Evolutionary conservation across 2,888 invertebrate genomes (phyloP).

Genomic region (Campaea margaritaria): DNA sequence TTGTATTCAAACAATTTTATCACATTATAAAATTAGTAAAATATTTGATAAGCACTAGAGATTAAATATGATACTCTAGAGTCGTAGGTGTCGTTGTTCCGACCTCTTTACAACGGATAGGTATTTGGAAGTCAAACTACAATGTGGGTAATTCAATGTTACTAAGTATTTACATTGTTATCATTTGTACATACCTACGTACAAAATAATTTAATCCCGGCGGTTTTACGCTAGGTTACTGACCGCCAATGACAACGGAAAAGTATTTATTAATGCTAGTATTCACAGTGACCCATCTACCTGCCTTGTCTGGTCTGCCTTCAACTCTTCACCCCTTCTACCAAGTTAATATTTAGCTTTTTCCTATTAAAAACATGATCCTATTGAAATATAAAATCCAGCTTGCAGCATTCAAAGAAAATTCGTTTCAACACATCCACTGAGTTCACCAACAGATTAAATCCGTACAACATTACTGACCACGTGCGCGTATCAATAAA

Average conservation of each 20-base stretch:
- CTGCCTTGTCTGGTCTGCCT: no score
- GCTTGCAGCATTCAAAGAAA: conserved; percentile 2
- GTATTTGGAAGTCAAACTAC: conserved; percentile 2
- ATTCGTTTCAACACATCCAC: conserved; percentile 8
- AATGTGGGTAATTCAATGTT: no score
- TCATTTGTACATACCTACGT: neutral
- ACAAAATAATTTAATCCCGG: neutral
- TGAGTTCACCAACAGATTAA: conserved; percentile 30
- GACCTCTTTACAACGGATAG: conserved; percentile 25
- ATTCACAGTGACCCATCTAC: no score
- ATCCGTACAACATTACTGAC: conserved; percentile 30
- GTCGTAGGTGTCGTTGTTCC: conserved; percentile 25
- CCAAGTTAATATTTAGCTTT: no score
- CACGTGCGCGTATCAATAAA: conserved; percentile 44
- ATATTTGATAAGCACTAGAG: conserved; percentile 38
- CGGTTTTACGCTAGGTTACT: no score
- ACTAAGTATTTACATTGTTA: neutral
- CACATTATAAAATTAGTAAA: conserved; percentile 25
- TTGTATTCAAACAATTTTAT: conserved; percentile 37
- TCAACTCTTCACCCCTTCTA: no score
- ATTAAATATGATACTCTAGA: conserved; percentile 30
- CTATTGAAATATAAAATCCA: no score
- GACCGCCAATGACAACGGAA: no score
- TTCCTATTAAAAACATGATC: no score
- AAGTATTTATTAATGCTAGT: no score